A percentile compares a stretch with the other conserved stretches of the same genome.
Evolutionary conservation across 2,888 invertebrate genomes (phyloP).

Genomic region (Stegana nigrithorax): DNA sequence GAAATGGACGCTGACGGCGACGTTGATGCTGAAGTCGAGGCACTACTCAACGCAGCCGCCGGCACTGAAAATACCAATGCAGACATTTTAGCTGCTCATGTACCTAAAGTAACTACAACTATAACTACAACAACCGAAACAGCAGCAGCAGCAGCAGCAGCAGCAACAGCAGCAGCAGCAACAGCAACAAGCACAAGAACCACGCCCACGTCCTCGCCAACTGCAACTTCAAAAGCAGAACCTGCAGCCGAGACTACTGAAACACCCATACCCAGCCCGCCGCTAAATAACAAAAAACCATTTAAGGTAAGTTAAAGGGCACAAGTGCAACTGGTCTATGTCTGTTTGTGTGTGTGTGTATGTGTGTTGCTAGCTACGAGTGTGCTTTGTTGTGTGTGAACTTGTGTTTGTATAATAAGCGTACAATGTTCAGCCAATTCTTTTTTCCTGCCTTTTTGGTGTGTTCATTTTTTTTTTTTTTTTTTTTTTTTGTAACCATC

Average conservation of each 20-base stretch:
- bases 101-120: background rate
- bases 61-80: background rate
- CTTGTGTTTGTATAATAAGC: too few species aligned
- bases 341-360: background rate
- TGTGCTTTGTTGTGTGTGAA: too few species aligned
- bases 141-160: background rate
- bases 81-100: constrained; percentile 16
- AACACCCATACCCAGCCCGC: constrained; percentile 29
- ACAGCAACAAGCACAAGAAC: background rate
- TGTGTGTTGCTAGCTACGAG: background rate
- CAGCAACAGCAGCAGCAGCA: background rate
- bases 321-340: background rate
- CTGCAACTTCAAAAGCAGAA: too few species aligned
- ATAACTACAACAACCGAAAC: background rate
- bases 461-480: background rate
- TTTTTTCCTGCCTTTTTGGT: background rate
- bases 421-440: background rate
- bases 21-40: constrained; percentile 31
- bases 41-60: background rate
- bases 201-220: too few species aligned
- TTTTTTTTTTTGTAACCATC: background rate
- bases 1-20: constrained; percentile 55
- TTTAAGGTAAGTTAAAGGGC: constrained; percentile 43
- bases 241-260: background rate
- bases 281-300: constrained; percentile 50